Percentiles rank a stretch among this genome's conserved stretches.
Evolutionary conservation across 2,113 vertebrate genomes (phyloP).

Genomic region (Bos javanicus): DNA sequence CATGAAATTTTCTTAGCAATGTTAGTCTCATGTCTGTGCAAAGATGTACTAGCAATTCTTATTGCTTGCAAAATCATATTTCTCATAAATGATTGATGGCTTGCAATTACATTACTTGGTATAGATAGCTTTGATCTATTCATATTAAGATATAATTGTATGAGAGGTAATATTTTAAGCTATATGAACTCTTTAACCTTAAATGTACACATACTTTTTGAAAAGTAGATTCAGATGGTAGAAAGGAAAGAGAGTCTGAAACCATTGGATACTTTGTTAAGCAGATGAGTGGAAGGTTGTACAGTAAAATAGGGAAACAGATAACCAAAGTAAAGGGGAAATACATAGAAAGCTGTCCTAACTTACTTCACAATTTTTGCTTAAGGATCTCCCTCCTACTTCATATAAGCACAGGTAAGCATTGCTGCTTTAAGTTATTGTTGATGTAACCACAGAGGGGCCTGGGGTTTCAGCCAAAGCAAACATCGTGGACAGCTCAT

Average conservation of each 20-base stretch:
- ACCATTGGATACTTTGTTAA: not conserved
- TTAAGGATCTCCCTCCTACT: not conserved
- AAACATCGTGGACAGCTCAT: not conserved
- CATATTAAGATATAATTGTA: not conserved
- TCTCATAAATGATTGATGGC: not conserved
- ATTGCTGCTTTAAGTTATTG: not conserved
- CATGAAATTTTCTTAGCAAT: not conserved
- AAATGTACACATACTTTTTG: not conserved
- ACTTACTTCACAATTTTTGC: not conserved
- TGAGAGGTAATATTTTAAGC: not conserved
- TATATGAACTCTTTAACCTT: not conserved
- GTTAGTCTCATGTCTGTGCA: not conserved
- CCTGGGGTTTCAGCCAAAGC: not conserved
- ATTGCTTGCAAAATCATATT: not conserved
- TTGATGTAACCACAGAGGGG: not conserved
- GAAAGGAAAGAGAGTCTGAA: not conserved
- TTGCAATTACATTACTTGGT: not conserved
- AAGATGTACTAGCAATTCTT: not conserved
- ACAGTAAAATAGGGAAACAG: not conserved
- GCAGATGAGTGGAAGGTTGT: not conserved
- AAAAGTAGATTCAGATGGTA: not conserved
- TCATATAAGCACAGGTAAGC: not conserved
- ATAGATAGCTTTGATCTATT: not conserved
- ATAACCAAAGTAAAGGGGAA: not conserved
- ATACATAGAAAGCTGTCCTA: not conserved